A percentile compares a stretch with the other conserved stretches of the same genome.
Conservation (phyloP, 2,888 invertebrate genomes). For the Mesopsocus fuscifrons region DNA sequence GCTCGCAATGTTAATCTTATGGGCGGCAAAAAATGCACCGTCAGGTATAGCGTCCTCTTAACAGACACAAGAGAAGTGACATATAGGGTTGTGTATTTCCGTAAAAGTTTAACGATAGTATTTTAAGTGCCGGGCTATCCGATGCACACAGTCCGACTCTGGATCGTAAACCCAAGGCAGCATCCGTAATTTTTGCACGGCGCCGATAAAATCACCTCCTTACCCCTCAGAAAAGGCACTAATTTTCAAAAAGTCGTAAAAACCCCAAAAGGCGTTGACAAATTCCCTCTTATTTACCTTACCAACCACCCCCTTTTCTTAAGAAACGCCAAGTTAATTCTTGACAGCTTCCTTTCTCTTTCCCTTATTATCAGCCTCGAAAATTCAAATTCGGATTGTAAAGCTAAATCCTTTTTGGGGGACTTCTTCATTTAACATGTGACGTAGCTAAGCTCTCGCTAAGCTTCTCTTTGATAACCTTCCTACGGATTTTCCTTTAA, state of each 20-base stretch:
- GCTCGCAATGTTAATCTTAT: no score
- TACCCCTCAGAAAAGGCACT: slow-evolving; percentile 2
- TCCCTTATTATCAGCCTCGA: slow-evolving; percentile 8
- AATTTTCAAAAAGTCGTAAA: slow-evolving; percentile 6
- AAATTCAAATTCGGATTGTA: slow-evolving; percentile 7
- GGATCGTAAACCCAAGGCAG: slow-evolving; percentile 7
- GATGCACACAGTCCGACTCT: not conserved
- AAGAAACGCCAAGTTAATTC: slow-evolving; percentile 3
- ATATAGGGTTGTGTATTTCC: no score
- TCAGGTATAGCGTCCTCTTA: no score
- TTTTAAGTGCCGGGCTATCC: no score
- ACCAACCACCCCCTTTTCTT: not conserved
- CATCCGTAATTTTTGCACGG: slow-evolving; percentile 10
- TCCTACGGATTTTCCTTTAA: no score
- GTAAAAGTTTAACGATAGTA: no score
- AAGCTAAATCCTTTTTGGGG: not conserved
- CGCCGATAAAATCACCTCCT: slow-evolving; percentile 7
- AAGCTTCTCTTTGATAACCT: no score
- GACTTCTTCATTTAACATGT: not conserved
- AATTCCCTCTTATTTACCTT: slow-evolving; percentile 2
- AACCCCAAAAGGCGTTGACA: not conserved
- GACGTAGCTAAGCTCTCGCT: no score
- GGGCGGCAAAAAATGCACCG: no score
- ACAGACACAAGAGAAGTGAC: no score
- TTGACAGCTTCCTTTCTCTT: slow-evolving; percentile 4